phyloP scores from a whole-genome alignment of 2,113 vertebrate species.

The Nycticorax nycticorax region DNA sequence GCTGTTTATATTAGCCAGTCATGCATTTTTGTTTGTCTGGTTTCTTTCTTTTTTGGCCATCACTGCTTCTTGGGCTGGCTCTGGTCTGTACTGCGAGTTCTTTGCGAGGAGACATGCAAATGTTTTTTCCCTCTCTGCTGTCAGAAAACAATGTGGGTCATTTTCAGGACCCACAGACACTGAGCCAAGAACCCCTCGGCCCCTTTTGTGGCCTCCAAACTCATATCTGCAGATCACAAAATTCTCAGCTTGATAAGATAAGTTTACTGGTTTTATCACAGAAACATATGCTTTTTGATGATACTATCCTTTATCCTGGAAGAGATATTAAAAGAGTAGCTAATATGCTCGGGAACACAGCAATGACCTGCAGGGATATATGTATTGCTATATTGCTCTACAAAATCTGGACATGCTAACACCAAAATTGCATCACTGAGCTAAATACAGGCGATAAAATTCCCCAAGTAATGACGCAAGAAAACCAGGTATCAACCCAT shows the following conservation, averaged over 20 bases:
- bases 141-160: neutral
- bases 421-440: neutral
- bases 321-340: neutral
- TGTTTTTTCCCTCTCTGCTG: neutral
- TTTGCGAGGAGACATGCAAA: neutral
- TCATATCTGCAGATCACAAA: neutral
- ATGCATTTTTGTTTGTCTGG: slow-evolving; percentile 6
- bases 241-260: neutral
- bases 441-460: neutral
- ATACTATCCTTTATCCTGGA: neutral
- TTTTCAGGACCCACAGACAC: neutral
- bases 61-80: neutral
- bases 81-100: neutral
- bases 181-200: neutral
- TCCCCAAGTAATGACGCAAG: neutral
- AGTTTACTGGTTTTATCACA: neutral
- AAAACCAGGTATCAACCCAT: neutral
- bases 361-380: neutral
- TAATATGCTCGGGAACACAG: neutral
- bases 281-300: neutral
- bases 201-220: neutral
- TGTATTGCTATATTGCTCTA: neutral
- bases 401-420: neutral
- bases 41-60: neutral
- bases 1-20: neutral